Conservation (phyloP, 2,113 vertebrate genomes). For the Amia ocellicauda region DNA sequence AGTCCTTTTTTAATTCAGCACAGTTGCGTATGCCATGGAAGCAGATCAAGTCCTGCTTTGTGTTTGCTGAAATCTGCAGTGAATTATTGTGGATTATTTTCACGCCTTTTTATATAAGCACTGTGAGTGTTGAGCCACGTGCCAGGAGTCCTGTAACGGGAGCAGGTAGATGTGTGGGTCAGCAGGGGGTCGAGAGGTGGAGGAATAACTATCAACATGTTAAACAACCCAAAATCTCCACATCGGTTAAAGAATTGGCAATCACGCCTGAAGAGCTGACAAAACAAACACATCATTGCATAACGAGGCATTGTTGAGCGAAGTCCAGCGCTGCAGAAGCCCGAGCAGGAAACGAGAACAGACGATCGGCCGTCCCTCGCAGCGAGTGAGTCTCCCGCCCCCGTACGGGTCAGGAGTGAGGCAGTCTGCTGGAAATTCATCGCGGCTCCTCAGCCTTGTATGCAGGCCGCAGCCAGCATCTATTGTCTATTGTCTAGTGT, state of each 20-base stretch:
- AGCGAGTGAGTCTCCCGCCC: neutral
- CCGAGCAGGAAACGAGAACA: slow-evolving; percentile 1
- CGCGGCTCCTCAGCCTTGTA: no score
- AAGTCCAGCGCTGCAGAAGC: neutral
- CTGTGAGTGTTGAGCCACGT: slow-evolving; percentile 44
- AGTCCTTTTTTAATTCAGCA: no score
- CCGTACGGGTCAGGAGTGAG: neutral
- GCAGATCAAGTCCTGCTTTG: no score
- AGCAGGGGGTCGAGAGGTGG: neutral
- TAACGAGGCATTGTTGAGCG: slow-evolving; percentile 7
- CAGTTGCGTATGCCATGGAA: no score
- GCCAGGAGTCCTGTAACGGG: slow-evolving; percentile 34
- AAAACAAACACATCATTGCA: slow-evolving; percentile 7
- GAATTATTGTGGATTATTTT: neutral
- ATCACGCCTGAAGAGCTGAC: neutral
- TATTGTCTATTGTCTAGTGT: neutral
- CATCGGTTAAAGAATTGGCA: neutral
- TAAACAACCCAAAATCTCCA: neutral
- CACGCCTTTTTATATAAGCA: neutral
- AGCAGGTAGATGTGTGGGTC: slow-evolving; percentile 31
- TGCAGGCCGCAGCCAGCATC: neutral
- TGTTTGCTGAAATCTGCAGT: no score
- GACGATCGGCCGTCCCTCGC: neutral
- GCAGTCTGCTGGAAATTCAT: neutral
- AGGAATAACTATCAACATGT: neutral